Base-by-base conservation (phyloP, 2,113 vertebrate species). In the Cryptoleucopteryx plumbea region DNA sequence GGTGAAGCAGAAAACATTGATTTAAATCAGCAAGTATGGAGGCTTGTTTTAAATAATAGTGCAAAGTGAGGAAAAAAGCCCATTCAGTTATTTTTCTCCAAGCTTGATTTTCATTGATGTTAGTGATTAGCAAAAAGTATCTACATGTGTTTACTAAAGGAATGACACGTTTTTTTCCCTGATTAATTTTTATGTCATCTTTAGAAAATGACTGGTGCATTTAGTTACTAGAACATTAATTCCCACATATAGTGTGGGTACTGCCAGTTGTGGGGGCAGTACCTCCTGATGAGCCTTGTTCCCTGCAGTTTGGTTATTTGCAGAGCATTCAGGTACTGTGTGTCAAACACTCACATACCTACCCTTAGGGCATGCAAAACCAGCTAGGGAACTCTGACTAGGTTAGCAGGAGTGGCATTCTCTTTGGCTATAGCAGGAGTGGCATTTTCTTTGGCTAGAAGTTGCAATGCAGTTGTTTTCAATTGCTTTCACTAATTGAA, bases 211-310 rank as follows among this genome's bases (percentile, higher is more conserved):
- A 19, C 13, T 13, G 7, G 22, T 67, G 17, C 11, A 8, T 73
- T 78, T 26, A 32, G 32, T 53, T 87, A 27, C 8, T 70, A 38
- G n/a, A 48, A 22, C 21, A 11, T 32, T 12, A 58, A 58, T 63
- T 68, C 23, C n/a, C 13, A 1, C 19, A 7, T 47, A 4, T 1
- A 29, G 27, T 27, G 23, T 75, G 29, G 56, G 25, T 74, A 19
- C 10, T 1, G 2, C 8, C 32, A 17, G 32, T 16, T 21, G 23
- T 43, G 27, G 62, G 18, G 43, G 10, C 52, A 61, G 22, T 20
- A 31, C 6, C 13, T 82, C 42, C 18, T 19, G 3, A 1, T 10
- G 32, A 53, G 4, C 0, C 0, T 42, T 58, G 6, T 34, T 74
- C 27, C 23, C 45, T 90, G 34, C 50, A 16, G 22, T 42, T 22